These are phyloP conservation scores for Scotopteryx bipunctaria DNA, from an alignment of 2,888 invertebrate genomes.

Conservation along the genomic window DNA sequence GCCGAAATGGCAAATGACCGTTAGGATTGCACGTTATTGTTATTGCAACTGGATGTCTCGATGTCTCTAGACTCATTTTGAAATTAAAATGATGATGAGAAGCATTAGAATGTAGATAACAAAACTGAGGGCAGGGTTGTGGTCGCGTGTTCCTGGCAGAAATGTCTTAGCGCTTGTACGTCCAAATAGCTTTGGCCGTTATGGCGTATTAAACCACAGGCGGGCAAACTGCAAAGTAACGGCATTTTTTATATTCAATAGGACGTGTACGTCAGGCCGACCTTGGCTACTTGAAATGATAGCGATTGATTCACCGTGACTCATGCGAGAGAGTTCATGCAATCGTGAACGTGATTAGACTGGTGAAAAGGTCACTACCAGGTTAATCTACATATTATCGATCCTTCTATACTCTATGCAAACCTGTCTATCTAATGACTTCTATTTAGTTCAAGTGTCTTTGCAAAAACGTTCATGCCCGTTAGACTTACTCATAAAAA, in stretches of 20 bases:
- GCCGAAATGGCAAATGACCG: slow-evolving; percentile 9
- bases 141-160: too few species aligned
- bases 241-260: too few species aligned
- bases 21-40: slow-evolving; percentile 6
- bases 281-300: slow-evolving; percentile 19
- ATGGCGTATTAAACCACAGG: too few species aligned
- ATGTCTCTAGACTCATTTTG: background rate
- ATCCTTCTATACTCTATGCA: slow-evolving; percentile 25
- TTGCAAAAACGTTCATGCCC: too few species aligned
- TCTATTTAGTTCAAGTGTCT: too few species aligned
- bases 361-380: slow-evolving; percentile 36
- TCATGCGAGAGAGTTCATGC: slow-evolving; percentile 29
- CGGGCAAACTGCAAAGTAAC: too few species aligned
- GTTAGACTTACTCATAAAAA: too few species aligned
- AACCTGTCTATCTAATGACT: too few species aligned
- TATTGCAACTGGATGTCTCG: slow-evolving; percentile 4
- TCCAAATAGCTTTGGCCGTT: too few species aligned
- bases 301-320: slow-evolving; percentile 24
- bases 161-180: too few species aligned
- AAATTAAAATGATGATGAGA: background rate
- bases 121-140: too few species aligned
- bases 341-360: slow-evolving; percentile 27
- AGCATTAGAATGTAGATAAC: too few species aligned
- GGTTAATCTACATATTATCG: slow-evolving; percentile 34
- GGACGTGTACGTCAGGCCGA: slow-evolving; percentile 2